Percentiles rank a stretch among this genome's conserved stretches.
Conservation (phyloP, 2,797 vertebrate species). For the Callimico goeldii region DNA sequence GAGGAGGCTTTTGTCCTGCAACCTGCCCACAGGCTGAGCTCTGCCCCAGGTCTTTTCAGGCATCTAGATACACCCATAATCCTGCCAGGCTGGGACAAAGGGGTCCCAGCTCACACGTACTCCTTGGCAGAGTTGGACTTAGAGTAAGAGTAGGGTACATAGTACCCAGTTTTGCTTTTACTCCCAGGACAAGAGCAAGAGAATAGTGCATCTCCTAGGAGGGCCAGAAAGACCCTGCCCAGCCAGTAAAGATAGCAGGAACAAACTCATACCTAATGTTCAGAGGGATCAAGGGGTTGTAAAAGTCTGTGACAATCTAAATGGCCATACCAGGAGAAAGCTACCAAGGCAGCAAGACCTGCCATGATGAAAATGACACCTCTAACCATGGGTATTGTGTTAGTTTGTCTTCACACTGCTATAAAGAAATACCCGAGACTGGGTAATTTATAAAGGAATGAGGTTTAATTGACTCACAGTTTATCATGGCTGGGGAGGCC, state of each 20-base stretch:
- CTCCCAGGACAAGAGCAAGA: constrained; percentile 90
- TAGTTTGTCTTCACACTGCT: not conserved
- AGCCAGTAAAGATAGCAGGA: constrained; percentile 92
- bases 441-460: not conserved
- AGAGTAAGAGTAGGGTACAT: constrained; percentile 62
- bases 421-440: not conserved
- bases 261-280: constrained; percentile 95
- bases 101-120: constrained; percentile 86
- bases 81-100: not conserved
- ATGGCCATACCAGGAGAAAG: constrained; percentile 93
- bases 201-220: constrained; percentile 91
- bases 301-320: constrained; percentile 91
- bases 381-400: constrained; percentile 83
- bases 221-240: constrained; percentile 90
- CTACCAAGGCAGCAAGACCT: constrained; percentile 90
- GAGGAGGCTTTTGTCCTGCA: not conserved
- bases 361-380: constrained; percentile 90
- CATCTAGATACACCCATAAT: not conserved
- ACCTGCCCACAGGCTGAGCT: not conserved
- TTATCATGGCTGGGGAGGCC: not conserved
- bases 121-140: constrained; percentile 84
- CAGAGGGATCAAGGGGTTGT: constrained; percentile 86
- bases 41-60: not conserved
- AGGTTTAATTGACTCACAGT: not conserved
- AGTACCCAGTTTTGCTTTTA: constrained; percentile 78